Base-by-base conservation (phyloP, 30 jellyfish, hydroid and myxozoan genomes). In the Pseudorhiza aurosa region DNA sequence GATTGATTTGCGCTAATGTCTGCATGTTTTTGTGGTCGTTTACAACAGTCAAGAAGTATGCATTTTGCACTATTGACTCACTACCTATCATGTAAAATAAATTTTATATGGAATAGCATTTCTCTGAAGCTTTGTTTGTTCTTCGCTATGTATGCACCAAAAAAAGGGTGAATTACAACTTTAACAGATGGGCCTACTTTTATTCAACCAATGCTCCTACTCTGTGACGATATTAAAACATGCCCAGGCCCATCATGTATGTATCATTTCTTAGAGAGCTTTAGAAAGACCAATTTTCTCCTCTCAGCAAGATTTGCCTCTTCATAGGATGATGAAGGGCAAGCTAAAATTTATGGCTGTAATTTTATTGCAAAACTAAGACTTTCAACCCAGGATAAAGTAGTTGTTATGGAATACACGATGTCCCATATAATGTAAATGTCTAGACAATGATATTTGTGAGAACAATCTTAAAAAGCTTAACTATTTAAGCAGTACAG, bases 101-200 rank as follows among this genome's bases (percentile, higher is more conserved):
- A 32, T 65, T 65, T 31, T 62, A 65, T 65, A 65, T 65, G 81
- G 81, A 65, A 0, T 0, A n/a, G 15, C 18, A 65, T 65, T 65
- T 65, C 65, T 37, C 81, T 65, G 81, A 65, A 65, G 81, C 81
- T 65, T 32, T n/a, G 39, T 65, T 35, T 65, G 39, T 65, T 65
- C 81, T 65, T 65, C 81, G 63, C 81, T 65, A 1, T 65, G 81
- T 62, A 35, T 32, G 12, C 81, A 65, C 39, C 81, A 63, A 65
- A 62, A 65, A 40, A 65, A 63, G 64, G 37, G 63, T 65, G 81
- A 11, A 40, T 0, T 62, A 70, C 87, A 56, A 40, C 77, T 73
- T 73, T 59, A 76, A 51, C 87, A 25, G 60, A 28, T 73, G 87
- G 77, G 87, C 77, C 87, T 73, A 47, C 87, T 42, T 40, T 70